A percentile compares a stretch with the other conserved stretches of the same genome.
Conservation (phyloP, 2,797 vertebrate genomes). For the Notolepis coatsorum region DNA sequence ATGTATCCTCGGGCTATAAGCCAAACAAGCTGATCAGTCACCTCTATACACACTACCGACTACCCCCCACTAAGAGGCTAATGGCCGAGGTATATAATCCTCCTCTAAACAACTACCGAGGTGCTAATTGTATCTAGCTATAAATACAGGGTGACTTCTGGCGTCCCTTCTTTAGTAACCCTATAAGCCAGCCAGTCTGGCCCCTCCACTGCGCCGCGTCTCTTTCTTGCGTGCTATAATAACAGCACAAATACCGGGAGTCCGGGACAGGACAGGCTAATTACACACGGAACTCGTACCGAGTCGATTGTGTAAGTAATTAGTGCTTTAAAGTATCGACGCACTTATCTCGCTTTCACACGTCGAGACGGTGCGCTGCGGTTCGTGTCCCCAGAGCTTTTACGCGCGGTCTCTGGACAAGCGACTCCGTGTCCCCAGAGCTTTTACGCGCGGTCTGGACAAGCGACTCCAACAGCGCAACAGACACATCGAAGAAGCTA, state of each 20-base stretch:
- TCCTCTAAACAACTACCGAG: slow-evolving; percentile 83
- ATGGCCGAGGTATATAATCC: slow-evolving; percentile 81
- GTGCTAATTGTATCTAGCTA: slow-evolving; percentile 84
- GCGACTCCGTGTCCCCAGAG: slow-evolving; percentile 7
- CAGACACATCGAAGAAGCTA: not conserved
- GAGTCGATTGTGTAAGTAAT: not conserved
- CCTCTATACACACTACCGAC: slow-evolving; percentile 75
- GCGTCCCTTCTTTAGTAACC: slow-evolving; percentile 71
- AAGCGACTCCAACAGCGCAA: slow-evolving; percentile 10
- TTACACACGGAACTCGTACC: slow-evolving; percentile 20
- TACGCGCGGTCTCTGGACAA: not conserved
- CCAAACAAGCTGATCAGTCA: slow-evolving; percentile 85
- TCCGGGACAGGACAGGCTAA: slow-evolving; percentile 14
- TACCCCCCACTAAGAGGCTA: slow-evolving; percentile 82
- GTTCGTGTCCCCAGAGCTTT: not conserved
- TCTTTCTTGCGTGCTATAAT: not conserved
- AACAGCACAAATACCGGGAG: not conserved
- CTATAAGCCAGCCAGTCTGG: too few species aligned
- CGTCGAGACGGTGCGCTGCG: not conserved
- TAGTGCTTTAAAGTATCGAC: slow-evolving; percentile 7
- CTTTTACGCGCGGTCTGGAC: slow-evolving; percentile 53
- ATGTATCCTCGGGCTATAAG: slow-evolving; percentile 77
- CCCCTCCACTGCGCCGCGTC: not conserved
- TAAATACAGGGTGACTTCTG: slow-evolving; percentile 80
- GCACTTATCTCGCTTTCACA: slow-evolving; percentile 1